A percentile compares a stretch with the other conserved stretches of the same genome.
Conservation (phyloP, 2,113 vertebrate genomes). For the Odontophorus gujanensis region DNA sequence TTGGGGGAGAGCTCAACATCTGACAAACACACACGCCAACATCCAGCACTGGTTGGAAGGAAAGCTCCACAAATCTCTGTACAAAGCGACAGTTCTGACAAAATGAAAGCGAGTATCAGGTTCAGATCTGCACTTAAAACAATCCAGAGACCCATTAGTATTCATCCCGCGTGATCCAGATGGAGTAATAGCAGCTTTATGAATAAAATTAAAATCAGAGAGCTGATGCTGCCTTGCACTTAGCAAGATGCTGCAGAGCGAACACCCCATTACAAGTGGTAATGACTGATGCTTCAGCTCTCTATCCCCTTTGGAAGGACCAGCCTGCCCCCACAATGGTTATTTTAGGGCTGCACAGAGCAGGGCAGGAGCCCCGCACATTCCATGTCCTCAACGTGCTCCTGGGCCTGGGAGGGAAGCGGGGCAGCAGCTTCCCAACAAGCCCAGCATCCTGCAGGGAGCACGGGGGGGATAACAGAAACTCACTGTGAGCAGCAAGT, state of each 20-base stretch:
- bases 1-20: neutral
- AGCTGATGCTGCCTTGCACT: neutral
- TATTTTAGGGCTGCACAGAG: neutral
- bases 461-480: neutral
- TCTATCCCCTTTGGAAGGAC: neutral
- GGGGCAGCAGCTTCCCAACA: neutral
- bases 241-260: neutral
- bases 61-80: conserved; percentile 67
- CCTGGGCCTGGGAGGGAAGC: neutral
- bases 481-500: neutral
- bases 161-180: conserved; percentile 60
- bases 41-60: conserved; percentile 11
- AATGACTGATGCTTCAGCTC: neutral
- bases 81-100: conserved; percentile 76
- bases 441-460: neutral
- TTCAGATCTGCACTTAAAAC: conserved; percentile 83
- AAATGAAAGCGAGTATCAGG: conserved; percentile 78
- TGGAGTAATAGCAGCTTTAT: conserved; percentile 57
- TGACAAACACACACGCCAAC: neutral
- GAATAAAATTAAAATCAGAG: conserved; percentile 78
- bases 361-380: neutral
- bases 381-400: neutral
- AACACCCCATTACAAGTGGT: neutral
- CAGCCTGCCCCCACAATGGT: neutral
- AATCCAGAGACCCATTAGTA: conserved; percentile 78